Evolutionary conservation across 2,797 vertebrate genomes (phyloP).

Genomic region (Galago senegalensis): DNA sequence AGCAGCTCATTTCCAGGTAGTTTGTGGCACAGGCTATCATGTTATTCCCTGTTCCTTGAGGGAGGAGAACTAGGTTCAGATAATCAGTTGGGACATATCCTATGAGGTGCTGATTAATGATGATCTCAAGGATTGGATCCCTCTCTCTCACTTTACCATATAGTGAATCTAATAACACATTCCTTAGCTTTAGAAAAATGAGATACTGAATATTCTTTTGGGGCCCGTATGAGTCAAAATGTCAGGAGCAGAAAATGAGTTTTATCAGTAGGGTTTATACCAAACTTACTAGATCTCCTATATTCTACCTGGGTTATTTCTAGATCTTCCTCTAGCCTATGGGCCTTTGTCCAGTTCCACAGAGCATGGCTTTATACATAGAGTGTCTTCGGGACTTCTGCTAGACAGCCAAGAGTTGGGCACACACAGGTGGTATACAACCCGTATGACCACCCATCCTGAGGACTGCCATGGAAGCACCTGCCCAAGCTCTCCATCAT

Average conservation of each 20-base stretch:
- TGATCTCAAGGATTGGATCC: background rate
- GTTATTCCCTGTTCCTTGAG: background rate
- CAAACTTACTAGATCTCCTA: background rate
- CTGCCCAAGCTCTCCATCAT: background rate
- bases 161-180: background rate
- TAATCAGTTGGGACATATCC: background rate
- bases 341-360: background rate
- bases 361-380: background rate
- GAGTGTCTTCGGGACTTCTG: background rate
- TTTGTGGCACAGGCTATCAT: background rate
- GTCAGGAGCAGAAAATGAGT: slow-evolving; percentile 26
- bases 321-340: background rate
- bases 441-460: background rate
- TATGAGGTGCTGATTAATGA: background rate
- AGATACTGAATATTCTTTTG: background rate
- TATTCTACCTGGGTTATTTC: background rate
- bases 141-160: background rate
- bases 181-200: background rate
- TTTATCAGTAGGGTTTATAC: background rate
- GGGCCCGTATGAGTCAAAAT: background rate
- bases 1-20: background rate
- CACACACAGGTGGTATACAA: background rate
- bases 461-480: background rate
- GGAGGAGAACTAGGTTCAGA: background rate
- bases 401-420: background rate